phyloP scores from a whole-genome alignment of 2,113 vertebrate genomes.

The Antennarius striatus region DNA sequence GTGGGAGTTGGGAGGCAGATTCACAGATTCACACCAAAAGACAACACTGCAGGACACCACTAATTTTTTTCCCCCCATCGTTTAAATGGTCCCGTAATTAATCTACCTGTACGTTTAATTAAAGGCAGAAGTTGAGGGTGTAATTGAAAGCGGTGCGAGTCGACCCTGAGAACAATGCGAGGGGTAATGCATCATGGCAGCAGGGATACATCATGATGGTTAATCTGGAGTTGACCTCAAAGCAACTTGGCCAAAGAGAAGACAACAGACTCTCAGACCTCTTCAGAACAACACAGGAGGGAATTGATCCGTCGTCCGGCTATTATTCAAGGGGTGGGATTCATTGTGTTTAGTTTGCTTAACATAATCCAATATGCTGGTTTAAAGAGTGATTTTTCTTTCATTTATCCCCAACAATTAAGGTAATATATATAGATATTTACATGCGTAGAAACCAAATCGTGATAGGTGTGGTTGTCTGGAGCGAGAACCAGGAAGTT shows the following conservation, averaged over 20 bases:
- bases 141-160: constrained; percentile 79
- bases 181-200: constrained; percentile 72
- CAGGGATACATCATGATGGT: constrained; percentile 74
- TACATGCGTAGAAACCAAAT: no score
- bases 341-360: constrained; percentile 13
- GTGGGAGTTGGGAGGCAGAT: no score
- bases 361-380: constrained; percentile 2
- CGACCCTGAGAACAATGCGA: constrained; percentile 63
- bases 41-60: constrained; percentile 69
- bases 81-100: constrained; percentile 75
- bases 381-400: constrained; percentile 1
- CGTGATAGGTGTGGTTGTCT: no score
- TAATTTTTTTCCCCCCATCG: constrained; percentile 60
- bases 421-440: no score
- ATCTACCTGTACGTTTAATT: constrained; percentile 81
- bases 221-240: constrained; percentile 77
- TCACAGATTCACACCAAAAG: constrained; percentile 47
- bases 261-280: constrained; percentile 32
- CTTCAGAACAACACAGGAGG: constrained; percentile 7
- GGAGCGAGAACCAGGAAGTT: no score
- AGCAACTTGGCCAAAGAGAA: constrained; percentile 38
- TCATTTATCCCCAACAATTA: no score
- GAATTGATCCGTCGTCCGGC: constrained; percentile 19
- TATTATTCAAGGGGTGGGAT: constrained; percentile 18
- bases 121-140: constrained; percentile 79